A percentile compares a stretch with the other conserved stretches of the same genome.
Conservation (phyloP, 2,888 invertebrate genomes). For the Archips crataeganus region DNA sequence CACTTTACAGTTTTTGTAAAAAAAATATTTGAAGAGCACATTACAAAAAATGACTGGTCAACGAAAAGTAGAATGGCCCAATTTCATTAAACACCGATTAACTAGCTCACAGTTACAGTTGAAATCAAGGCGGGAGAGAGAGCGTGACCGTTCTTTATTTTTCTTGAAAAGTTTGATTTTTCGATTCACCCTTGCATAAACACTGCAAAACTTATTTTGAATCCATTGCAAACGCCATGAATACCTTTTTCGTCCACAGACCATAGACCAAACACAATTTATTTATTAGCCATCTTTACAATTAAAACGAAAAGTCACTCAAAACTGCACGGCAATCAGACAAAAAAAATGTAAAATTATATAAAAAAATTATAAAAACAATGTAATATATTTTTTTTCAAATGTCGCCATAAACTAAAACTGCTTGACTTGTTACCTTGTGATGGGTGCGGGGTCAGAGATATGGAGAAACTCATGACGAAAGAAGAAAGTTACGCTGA, state of each 20-base stretch:
- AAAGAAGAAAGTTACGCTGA: slow-evolving; percentile 71
- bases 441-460: slow-evolving; percentile 16
- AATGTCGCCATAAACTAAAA: too few species aligned
- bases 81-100: too few species aligned
- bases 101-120: too few species aligned
- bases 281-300: neutral
- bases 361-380: slow-evolving; percentile 8
- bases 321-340: neutral
- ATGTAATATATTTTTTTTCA: slow-evolving; percentile 1
- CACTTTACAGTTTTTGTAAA: too few species aligned
- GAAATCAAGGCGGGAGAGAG: too few species aligned
- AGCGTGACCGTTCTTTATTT: too few species aligned
- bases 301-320: neutral
- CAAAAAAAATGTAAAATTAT: slow-evolving; percentile 6
- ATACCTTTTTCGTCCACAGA: slow-evolving; percentile 2
- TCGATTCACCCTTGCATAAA: neutral
- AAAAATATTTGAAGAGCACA: too few species aligned
- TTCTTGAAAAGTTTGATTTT: too few species aligned
- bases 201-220: neutral
- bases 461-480: slow-evolving; percentile 54
- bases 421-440: slow-evolving; percentile 32
- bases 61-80: too few species aligned
- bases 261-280: neutral
- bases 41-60: too few species aligned
- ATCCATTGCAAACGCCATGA: neutral